Evolutionary conservation across 2,888 invertebrate genomes (phyloP), one percentile per base, ranked within the genome.

Genomic region (Brachyopa scutellaris): DNA sequence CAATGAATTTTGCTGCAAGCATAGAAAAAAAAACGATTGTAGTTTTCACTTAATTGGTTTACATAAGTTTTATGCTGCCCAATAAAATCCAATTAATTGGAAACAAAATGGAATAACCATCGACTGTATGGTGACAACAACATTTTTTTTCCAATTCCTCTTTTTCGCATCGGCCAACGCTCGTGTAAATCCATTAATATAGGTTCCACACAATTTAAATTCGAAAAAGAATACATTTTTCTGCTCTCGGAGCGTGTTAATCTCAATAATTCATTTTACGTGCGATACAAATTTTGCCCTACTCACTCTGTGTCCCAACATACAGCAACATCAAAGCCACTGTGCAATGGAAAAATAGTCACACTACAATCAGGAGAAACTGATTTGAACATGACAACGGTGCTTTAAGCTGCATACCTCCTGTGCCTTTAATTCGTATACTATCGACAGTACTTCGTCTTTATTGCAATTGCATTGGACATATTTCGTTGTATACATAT

Each of bases 191-290:
- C 29, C 31, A 31, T 66, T 6, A 42, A 31, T 17, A 53, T 21
- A 21, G 31, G 40, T 53, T 53, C 26, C 9, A 23, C 38, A 13
- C 40, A 51, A 40, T 51, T 64, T 51, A 4, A 33, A 64, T 31
- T 40, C 2, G 0, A 21, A 53, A 13, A 26, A 33, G 21, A 36
- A 2, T 3, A 1, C 36, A 36, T 33, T 21, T 8, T 26, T 6
- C 1, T 17, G n/a, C 36, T 69, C 29, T 40, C 9, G 49, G 11
- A 29, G 36, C 51, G 23, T 13, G 42, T 76, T 45, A 53, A 29
- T 51, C 36, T 61, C 67, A 76, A 67, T 76, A 67, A 53, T 59
- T 49, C 66, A 66, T 74, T 64, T 66, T 15, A 11, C 57, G 40
- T 49, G 57, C 8, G 11, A 62, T 26, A 62, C 19, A 55, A 29